Evolutionary conservation across 1,140 invertebrate genomes (phyloP), one percentile per base, ranked within the genome.

Genomic region (Anastrepha obliqua): DNA sequence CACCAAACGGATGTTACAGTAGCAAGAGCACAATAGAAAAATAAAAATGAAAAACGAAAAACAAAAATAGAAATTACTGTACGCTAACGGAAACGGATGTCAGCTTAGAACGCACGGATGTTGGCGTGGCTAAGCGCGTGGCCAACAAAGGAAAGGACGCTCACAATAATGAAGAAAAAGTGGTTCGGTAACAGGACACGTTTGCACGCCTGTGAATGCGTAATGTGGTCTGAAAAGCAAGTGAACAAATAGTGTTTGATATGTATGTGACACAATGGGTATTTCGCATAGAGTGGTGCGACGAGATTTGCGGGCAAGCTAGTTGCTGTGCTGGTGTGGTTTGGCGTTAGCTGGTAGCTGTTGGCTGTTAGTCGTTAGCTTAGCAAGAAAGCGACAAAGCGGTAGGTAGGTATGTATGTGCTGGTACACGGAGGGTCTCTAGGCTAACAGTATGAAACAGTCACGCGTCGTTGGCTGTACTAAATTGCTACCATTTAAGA

Each of bases 21-120:
- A 81, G 47, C 47, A 81, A 20, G 42, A 55, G 74, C 47, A 55
- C 15, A 29, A 8, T 67, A 81, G 15, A 78, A 29, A 74, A 44
- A 47, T 13, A 42, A 39, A 42, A 64, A 13, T 2, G 44, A 15
- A 29, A 2, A 42, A 74, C 2, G 42, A 9, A 81, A 42, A 55
- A 15, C 44, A 55, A 20, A 81, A 29, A 7, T 11, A 81, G 15
- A 58, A 39, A 67, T 29, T 67, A 39, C 29, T 29, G 20, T 5
- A 81, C 47, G 44, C 47, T 11, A 81, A 81, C 74, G 74, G 74
- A 81, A 81, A 81, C 47, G 74, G 74, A 81, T 81, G 74, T 47
- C 20, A 81, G 29, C 74, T 81, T 81, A 81, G 74, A 81, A 81
- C 47, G 74, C 74, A 58, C 74, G 74, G 74, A 81, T 81, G 74